phyloP scores from a whole-genome alignment of 2,888 invertebrate genomes.

The Galerucella calmariensis region DNA sequence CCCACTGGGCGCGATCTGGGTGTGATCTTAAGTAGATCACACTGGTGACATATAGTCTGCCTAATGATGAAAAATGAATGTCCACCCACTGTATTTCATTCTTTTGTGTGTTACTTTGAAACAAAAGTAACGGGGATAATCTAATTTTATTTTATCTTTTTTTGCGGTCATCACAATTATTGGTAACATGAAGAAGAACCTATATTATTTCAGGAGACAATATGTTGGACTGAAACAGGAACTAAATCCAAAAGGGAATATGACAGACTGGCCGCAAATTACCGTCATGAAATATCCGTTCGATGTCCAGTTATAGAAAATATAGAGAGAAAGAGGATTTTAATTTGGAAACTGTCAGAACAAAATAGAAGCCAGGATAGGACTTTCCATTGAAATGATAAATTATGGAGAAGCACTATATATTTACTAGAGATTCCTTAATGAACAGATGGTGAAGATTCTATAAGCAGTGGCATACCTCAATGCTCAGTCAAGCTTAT shows the following conservation, averaged over 20 bases:
- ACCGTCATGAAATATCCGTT: slow-evolving; percentile 55
- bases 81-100: no score
- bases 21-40: no score
- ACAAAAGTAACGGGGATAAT: neutral
- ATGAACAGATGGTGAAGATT: no score
- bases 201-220: slow-evolving; percentile 38
- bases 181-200: slow-evolving; percentile 7
- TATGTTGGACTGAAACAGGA: slow-evolving; percentile 28
- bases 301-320: slow-evolving; percentile 53
- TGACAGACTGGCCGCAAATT: slow-evolving; percentile 54
- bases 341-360: slow-evolving; percentile 62
- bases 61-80: no score
- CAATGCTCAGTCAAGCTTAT: no score
- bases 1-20: no score
- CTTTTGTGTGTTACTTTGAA: neutral
- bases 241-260: slow-evolving; percentile 38
- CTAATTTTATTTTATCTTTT: neutral
- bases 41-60: no score
- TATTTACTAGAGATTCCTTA: neutral
- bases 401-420: neutral
- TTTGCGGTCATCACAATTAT: slow-evolving; percentile 8
- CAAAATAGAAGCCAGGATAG: slow-evolving; percentile 27
- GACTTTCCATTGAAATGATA: neutral
- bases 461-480: no score
- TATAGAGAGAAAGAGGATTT: slow-evolving; percentile 54